A percentile compares a stretch with the other conserved stretches of the same genome.
These are phyloP conservation scores for Eubucco bourcierii DNA, from an alignment of 2,113 vertebrate species.

Conservation along the genomic window DNA sequence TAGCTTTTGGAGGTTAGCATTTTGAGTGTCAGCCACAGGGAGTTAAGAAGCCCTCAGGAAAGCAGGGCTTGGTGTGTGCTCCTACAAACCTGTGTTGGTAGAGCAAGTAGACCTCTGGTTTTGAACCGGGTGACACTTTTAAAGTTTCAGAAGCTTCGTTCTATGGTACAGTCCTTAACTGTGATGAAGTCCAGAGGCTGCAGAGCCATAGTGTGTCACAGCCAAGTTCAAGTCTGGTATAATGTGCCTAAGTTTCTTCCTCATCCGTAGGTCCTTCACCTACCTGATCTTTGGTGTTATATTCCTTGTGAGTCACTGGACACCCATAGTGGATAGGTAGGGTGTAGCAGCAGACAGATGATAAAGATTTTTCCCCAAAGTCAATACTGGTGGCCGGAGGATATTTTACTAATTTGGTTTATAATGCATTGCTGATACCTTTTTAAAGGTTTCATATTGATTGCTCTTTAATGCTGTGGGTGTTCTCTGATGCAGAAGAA, in stretches of 20 bases:
- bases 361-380: conserved; percentile 22
- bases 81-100: not conserved
- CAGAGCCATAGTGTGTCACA: not conserved
- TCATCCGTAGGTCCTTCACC: not conserved
- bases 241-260: not conserved
- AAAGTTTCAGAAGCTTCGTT: not conserved
- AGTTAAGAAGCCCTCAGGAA: not conserved
- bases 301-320: not conserved
- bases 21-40: not conserved
- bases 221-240: not conserved
- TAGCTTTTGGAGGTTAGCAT: not conserved
- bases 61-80: not conserved
- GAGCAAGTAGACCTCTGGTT: not conserved
- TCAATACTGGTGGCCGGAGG: not conserved
- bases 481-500: conserved; percentile 7
- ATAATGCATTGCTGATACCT: conserved; percentile 5
- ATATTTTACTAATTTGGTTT: conserved; percentile 34
- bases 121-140: not conserved
- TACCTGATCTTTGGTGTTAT: not conserved
- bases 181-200: not conserved
- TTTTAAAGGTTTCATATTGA: conserved; percentile 37
- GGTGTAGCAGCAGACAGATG: not conserved
- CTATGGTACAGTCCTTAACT: not conserved
- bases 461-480: not conserved
- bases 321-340: not conserved